Conservation (phyloP, 2,888 invertebrate species). For the Liodrosophila aerea region DNA sequence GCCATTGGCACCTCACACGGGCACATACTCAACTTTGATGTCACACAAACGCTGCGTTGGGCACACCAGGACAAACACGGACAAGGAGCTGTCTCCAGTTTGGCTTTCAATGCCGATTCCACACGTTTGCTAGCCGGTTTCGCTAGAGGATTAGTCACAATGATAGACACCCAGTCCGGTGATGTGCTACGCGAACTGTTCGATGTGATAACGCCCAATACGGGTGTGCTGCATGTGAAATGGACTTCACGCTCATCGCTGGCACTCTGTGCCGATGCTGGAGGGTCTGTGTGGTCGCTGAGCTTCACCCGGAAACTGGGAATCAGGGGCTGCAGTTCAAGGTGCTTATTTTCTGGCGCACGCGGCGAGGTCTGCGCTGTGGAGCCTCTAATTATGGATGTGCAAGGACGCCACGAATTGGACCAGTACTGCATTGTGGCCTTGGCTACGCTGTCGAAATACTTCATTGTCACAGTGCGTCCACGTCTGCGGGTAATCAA, state of each 20-base stretch:
- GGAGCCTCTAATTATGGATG: constrained; percentile 85
- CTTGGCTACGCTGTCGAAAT: constrained; percentile 94
- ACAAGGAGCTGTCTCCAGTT: constrained; percentile 90
- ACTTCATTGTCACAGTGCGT: constrained; percentile 90
- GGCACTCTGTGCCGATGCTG: constrained; percentile 93
- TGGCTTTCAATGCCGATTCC: constrained; percentile 94
- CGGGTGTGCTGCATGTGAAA: constrained; percentile 89
- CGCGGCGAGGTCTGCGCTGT: constrained; percentile 95
- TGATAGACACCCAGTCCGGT: constrained; percentile 93
- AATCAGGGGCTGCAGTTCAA: constrained; percentile 93
- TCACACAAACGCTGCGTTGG: constrained; percentile 94
- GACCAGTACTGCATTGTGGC: constrained; percentile 92
- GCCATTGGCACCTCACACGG: constrained; percentile 98
- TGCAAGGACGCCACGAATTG: constrained; percentile 85
- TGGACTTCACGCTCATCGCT: constrained; percentile 88
- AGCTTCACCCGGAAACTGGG: constrained; percentile 94
- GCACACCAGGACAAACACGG: constrained; percentile 87
- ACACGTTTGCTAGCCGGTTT: constrained; percentile 91
- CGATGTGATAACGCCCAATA: constrained; percentile 92
- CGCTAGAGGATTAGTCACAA: constrained; percentile 92
- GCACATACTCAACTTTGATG: constrained; percentile 92
- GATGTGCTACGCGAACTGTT: constrained; percentile 89
- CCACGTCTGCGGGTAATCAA: constrained; percentile 90
- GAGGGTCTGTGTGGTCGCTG: constrained; percentile 97
- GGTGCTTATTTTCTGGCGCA: constrained; percentile 98